Conservation (phyloP, 2,113 vertebrate genomes). For the Eleginops maclovinus region DNA sequence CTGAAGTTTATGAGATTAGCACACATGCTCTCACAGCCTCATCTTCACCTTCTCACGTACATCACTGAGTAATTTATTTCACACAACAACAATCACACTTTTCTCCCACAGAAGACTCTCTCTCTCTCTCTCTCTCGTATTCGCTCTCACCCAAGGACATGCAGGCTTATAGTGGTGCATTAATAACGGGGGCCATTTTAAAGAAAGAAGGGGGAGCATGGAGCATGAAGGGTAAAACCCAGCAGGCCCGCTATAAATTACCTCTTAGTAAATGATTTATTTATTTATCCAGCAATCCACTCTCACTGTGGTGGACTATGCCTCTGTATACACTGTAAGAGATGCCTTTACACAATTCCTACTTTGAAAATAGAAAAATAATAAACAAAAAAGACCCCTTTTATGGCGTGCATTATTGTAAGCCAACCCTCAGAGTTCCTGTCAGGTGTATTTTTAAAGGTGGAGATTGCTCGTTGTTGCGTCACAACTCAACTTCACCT, state of each 20-base stretch:
- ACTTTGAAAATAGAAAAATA: background rate
- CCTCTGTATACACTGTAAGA: background rate
- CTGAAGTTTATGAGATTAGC: slow-evolving; percentile 7
- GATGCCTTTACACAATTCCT: background rate
- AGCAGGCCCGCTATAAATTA: slow-evolving; percentile 10
- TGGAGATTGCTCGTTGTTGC: background rate
- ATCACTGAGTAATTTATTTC: slow-evolving; percentile 51
- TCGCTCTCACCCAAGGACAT: slow-evolving; percentile 57
- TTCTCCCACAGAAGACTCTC: slow-evolving; percentile 31
- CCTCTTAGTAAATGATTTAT: slow-evolving; percentile 1
- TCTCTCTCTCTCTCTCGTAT: slow-evolving; percentile 16
- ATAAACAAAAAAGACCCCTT: background rate
- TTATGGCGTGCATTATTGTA: background rate
- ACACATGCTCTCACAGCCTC: slow-evolving; percentile 29
- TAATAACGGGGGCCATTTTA: slow-evolving; percentile 56
- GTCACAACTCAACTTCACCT: slow-evolving; percentile 40
- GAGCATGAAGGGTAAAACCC: slow-evolving; percentile 53
- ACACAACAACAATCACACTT: slow-evolving; percentile 38
- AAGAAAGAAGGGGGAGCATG: slow-evolving; percentile 17
- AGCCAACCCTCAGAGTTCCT: background rate
- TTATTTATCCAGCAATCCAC: slow-evolving; percentile 3
- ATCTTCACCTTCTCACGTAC: slow-evolving; percentile 49
- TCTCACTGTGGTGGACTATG: slow-evolving; percentile 7
- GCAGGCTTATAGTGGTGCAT: slow-evolving; percentile 34
- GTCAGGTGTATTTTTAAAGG: slow-evolving; percentile 12